phyloP scores from a whole-genome alignment of 2,888 invertebrate genomes.

The Chouioia cunea region DNA sequence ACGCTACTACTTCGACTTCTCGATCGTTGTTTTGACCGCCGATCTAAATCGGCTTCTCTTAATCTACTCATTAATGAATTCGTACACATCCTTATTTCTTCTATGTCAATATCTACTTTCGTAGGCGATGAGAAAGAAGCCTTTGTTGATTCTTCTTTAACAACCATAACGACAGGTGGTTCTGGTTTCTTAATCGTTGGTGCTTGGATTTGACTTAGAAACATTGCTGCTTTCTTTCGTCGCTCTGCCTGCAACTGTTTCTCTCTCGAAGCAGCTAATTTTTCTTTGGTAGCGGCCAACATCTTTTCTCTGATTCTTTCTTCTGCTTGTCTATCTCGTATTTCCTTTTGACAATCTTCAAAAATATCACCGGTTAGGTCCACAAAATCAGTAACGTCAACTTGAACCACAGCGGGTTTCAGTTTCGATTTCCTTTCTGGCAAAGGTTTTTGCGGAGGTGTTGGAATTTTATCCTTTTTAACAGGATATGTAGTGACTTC shows the following conservation, averaged over 20 bases:
- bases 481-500: constrained; percentile 16
- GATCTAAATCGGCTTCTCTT: constrained; percentile 60
- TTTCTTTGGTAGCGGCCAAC: constrained; percentile 72
- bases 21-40: constrained; percentile 59
- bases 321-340: constrained; percentile 67
- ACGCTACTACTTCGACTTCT: constrained; percentile 60
- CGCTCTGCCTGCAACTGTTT: constrained; percentile 79
- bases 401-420: constrained; percentile 47
- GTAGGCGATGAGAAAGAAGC: constrained; percentile 62
- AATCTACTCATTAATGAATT: constrained; percentile 63
- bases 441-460: background rate
- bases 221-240: constrained; percentile 85
- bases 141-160: constrained; percentile 57
- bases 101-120: constrained; percentile 52
- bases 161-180: constrained; percentile 13
- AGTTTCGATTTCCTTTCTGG: constrained; percentile 12
- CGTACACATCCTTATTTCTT: constrained; percentile 51
- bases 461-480: background rate
- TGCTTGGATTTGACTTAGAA: constrained; percentile 74
- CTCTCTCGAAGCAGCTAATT: constrained; percentile 68
- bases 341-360: constrained; percentile 64
- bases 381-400: constrained; percentile 63
- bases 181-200: constrained; percentile 50
- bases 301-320: constrained; percentile 74
- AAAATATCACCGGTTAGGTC: constrained; percentile 66